These are phyloP conservation scores for Tetragonula carbonaria DNA, from an alignment of 2,888 invertebrate genomes.

Conservation along the genomic window DNA sequence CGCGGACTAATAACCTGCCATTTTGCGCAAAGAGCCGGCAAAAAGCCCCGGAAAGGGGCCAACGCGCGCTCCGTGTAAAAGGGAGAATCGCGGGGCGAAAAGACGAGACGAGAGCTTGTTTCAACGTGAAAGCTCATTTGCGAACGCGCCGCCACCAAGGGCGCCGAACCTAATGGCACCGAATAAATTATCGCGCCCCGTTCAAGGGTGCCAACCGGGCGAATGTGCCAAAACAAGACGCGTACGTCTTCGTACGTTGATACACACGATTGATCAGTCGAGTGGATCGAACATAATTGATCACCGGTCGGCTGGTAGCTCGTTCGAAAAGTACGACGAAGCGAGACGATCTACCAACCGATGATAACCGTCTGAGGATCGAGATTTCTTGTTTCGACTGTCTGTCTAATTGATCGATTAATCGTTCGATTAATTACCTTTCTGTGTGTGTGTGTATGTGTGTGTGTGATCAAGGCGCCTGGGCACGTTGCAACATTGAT, in stretches of 20 bases:
- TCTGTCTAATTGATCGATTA: background rate
- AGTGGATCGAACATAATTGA: conserved; percentile 35
- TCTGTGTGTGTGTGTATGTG: background rate
- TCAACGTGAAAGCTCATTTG: conserved; percentile 44
- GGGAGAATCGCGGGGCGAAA: background rate
- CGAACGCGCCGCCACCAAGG: conserved; percentile 4
- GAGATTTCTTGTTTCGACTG: background rate
- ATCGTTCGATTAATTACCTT: background rate
- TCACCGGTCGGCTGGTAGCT: conserved; percentile 3
- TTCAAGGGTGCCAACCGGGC: conserved; percentile 26
- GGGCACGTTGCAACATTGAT: background rate
- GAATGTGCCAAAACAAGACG: conserved; percentile 35
- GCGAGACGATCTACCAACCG: background rate
- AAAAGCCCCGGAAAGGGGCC: background rate
- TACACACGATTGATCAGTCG: conserved; percentile 40
- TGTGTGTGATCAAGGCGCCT: background rate
- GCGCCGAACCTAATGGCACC: conserved; percentile 40
- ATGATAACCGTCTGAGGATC: background rate
- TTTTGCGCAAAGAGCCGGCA: background rate
- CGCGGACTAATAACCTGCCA: background rate
- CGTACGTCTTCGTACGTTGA: background rate
- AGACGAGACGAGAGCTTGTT: conserved; percentile 1
- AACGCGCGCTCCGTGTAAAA: background rate
- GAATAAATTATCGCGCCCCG: conserved; percentile 52
- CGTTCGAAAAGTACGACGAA: background rate